Conservation (phyloP, 35 echinoderm and acorn worm genomes). For the Ophiothrix spiculata region DNA sequence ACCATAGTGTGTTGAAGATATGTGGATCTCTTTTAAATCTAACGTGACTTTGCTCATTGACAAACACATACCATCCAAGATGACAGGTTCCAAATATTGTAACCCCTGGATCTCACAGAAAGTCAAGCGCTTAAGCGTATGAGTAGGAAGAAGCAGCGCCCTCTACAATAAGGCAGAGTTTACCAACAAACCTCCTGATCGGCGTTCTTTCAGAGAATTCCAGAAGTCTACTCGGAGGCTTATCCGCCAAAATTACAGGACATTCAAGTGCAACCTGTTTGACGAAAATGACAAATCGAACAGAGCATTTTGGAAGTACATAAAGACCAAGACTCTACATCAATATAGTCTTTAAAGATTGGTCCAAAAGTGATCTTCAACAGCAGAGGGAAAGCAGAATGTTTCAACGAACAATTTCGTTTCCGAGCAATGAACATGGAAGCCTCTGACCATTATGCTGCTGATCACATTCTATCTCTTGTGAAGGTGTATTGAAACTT, state of each 20-base stretch:
- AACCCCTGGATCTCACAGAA: neutral
- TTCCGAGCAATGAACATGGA: neutral
- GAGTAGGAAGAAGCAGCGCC: neutral
- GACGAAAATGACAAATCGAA: neutral
- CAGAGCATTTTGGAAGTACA: neutral
- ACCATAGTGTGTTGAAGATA: neutral
- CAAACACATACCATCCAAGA: neutral
- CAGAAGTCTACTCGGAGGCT: neutral
- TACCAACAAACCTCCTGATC: neutral
- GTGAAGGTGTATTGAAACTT: neutral
- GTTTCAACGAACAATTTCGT: neutral
- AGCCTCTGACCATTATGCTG: neutral
- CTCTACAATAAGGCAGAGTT: neutral
- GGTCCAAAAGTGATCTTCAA: neutral
- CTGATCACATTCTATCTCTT: neutral
- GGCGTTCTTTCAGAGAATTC: neutral
- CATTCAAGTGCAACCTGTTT: neutral
- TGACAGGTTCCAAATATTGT: neutral
- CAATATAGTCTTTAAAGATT: neutral
- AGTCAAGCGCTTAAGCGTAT: neutral
- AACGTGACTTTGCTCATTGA: neutral
- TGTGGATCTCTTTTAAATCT: neutral
- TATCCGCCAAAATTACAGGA: neutral
- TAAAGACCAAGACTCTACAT: neutral
- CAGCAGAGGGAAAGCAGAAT: neutral